These are phyloP conservation scores for Julus scandinavius DNA, from an alignment of 2,888 invertebrate species.

Conservation along the genomic window DNA sequence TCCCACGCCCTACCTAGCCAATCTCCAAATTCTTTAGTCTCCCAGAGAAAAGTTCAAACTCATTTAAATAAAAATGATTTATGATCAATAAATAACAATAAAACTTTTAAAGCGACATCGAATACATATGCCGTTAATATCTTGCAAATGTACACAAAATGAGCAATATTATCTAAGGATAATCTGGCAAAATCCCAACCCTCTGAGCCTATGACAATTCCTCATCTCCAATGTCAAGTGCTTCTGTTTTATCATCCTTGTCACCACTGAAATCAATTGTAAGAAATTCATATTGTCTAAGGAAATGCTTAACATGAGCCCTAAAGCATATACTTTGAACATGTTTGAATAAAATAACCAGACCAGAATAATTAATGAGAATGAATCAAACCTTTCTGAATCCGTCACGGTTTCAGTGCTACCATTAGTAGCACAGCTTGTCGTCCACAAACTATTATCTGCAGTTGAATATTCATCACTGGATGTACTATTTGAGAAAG, in stretches of 20 bases:
- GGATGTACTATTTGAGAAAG: not conserved
- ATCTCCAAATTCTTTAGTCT: not conserved
- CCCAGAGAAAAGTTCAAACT: not conserved
- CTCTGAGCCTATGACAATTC: not conserved
- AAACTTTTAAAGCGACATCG: not conserved
- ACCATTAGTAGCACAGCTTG: not conserved
- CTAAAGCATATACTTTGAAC: too few species aligned
- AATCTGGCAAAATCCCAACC: not conserved
- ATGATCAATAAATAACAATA: not conserved
- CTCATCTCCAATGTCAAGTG: constrained; percentile 20
- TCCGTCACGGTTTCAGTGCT: constrained; percentile 25
- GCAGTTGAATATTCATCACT: constrained; percentile 51
- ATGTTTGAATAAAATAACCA: too few species aligned
- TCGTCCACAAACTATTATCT: constrained; percentile 42
- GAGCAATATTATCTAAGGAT: not conserved
- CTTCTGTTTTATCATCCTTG: constrained; percentile 40
- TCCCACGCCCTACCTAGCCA: not conserved
- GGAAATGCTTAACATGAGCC: too few species aligned
- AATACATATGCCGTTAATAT: not conserved
- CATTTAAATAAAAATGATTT: not conserved
- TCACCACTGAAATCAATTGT: constrained; percentile 31
- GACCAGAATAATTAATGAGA: too few species aligned
- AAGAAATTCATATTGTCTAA: too few species aligned
- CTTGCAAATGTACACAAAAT: constrained; percentile 12
- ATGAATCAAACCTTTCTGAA: constrained; percentile 30